Evolutionary conservation across 2,888 invertebrate genomes (phyloP), one percentile per base, ranked within the genome.

Genomic region (Pharmacophagus antenor): DNA sequence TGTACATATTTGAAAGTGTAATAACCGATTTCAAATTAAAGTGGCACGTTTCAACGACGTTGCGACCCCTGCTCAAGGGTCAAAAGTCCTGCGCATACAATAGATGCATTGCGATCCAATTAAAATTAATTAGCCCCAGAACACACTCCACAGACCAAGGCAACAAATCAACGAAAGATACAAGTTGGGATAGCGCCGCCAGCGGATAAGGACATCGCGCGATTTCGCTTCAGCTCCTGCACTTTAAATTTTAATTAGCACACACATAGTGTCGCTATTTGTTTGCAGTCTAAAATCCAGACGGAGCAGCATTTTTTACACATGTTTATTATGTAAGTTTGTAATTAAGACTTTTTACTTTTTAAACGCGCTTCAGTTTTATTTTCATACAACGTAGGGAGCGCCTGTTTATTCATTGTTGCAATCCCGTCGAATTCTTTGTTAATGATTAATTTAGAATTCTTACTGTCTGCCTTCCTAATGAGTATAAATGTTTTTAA

Each of bases 41-140:
- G 57, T 59, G 68, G 68, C 48, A n/a, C 56, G 55, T 65, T 68
- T 67, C 68, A 69, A 70, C 68, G 65, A 68, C 63, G 62, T 62
- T 62, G 62, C 67, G 74, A 74, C 76, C 75, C 75, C 73, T 72
- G 77, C 72, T 70, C 73, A 70, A 71, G 74, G 80, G 80, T 80
- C 81, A 81, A 77, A 82, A 76, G 79, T 72, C 65, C 62, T 70
- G 67, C 64, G 68, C 68, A 66, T 66, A 72, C 73, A 75, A 75
- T 73, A 74, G 75, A 74, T 74, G 71, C 70, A 74, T 73, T 74
- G 71, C 74, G 69, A 72, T 73, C 86, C 87, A 88, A 88, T 88
- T 88, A 88, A 88, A 88, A 88, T 87, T 88, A 88, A 88, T 88
- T 88, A 88, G 85, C 80, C 79, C 75, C 84, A 76, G 85, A 84